A percentile compares a stretch with the other conserved stretches of the same genome.
phyloP scores from a whole-genome alignment of 1,140 invertebrate genomes.

The Popillia japonica region DNA sequence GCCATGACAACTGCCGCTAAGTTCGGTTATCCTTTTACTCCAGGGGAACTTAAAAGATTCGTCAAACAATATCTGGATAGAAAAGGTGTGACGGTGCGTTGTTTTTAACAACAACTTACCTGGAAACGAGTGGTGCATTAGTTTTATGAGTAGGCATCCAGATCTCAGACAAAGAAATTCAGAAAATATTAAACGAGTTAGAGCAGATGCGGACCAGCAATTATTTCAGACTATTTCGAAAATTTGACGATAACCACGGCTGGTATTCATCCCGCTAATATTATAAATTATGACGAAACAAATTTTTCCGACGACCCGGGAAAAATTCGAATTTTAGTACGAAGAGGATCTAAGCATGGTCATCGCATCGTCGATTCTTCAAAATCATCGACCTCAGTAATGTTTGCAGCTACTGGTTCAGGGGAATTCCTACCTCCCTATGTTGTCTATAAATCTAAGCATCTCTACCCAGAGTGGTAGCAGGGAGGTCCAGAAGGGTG shows the following conservation, averaged over 20 bases:
- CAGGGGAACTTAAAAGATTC: too few relatives aligned
- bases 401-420: neutral
- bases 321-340: constrained; percentile 53
- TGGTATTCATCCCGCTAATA: neutral
- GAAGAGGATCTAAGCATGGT: constrained; percentile 55
- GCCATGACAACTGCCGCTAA: too few relatives aligned
- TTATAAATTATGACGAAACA: constrained; percentile 60
- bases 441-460: constrained; percentile 13
- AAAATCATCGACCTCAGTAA: neutral
- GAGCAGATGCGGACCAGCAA: too few relatives aligned
- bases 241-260: neutral
- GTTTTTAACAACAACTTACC: neutral
- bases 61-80: too few relatives aligned
- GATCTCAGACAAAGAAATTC: neutral
- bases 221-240: too few relatives aligned
- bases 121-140: neutral
- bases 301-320: constrained; percentile 58
- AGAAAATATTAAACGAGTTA: neutral
- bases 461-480: neutral
- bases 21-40: too few relatives aligned
- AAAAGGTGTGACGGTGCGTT: too few relatives aligned
- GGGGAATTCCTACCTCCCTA: neutral
- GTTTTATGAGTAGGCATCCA: neutral
- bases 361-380: constrained; percentile 54
- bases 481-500: neutral